Base-by-base conservation (phyloP, 2,797 vertebrate genomes). In the Rallus crepitans region DNA sequence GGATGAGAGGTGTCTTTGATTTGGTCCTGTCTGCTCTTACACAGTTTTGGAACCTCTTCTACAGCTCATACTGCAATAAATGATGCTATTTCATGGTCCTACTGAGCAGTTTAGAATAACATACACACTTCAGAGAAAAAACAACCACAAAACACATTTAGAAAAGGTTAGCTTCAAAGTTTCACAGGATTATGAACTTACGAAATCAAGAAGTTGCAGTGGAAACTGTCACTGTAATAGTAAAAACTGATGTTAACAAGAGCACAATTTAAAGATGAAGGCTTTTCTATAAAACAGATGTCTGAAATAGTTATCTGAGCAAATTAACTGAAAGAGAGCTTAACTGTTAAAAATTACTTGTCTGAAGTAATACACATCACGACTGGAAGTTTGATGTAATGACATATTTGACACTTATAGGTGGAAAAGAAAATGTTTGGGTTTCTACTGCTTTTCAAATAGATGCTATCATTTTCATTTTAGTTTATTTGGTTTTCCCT, bases 271-370 rank as follows among this genome's bases (percentile, higher is more conserved):
- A 64, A 47, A 92, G 56, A 77, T 82, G 53, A 93, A 93, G 87
- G 31, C 64, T 77, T 37, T 31, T 70, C 19, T 57, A 15, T 90
- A 70, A 56, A 31, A 80, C 57, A 79, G 14, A 27, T 82, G 9
- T 82, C 83, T 87, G 21, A 20, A 64, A 64, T 31, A 81, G 64
- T 53, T 70, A 64, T 27, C 35, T 64, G 82, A 76, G 57, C 35
- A 47, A 47, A 52, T 63, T 82, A 70, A 65, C 39, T 78, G 53
- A 89, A 82, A 95, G 31, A 89, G 37, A 87, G 19, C 27, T 84
- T 89, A 78, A 93, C 63, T 87, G 57, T 59, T 93, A 89, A 66
- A 96, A 96, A 80, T 60, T 68, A 57, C 35, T 87, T 93, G 24
- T 60, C 70, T 87, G 31, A 80, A 89, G 48, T 82, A 66, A 53